phyloP scores from a whole-genome alignment of 2,113 vertebrate genomes.

The Beaufortia kweichowensis region DNA sequence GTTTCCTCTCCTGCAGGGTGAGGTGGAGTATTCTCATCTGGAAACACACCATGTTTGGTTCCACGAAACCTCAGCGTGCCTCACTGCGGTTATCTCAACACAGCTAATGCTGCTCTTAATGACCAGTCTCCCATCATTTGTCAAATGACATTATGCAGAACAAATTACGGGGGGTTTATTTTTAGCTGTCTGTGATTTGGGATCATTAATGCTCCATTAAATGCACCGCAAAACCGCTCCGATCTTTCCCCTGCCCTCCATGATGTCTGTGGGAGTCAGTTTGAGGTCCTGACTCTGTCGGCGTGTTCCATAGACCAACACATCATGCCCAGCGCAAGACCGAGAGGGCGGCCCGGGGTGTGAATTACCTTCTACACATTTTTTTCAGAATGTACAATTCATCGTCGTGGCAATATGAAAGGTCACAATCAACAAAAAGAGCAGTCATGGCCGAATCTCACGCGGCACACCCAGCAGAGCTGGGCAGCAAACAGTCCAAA shows the following conservation, averaged over 20 bases:
- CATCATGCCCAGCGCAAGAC: too few relatives aligned
- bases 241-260: constrained; percentile 46
- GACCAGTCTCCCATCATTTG: constrained; percentile 53
- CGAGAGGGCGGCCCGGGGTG: too few relatives aligned
- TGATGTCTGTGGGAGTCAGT: constrained; percentile 48
- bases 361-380: constrained; percentile 16
- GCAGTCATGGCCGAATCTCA: constrained; percentile 60
- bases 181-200: constrained; percentile 53
- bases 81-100: constrained; percentile 61
- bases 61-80: constrained; percentile 55
- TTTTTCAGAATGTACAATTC: constrained; percentile 47
- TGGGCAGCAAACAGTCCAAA: constrained; percentile 50
- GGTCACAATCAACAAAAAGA: constrained; percentile 53
- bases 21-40: constrained; percentile 41
- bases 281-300: constrained; percentile 24
- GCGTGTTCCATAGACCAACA: neutral
- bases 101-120: constrained; percentile 64
- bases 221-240: constrained; percentile 59
- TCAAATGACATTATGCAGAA: constrained; percentile 60
- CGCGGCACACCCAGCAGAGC: constrained; percentile 47
- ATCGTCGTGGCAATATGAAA: constrained; percentile 50
- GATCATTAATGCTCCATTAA: constrained; percentile 64
- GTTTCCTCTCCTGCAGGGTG: constrained; percentile 41
- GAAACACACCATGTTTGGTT: constrained; percentile 52
- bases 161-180: constrained; percentile 60